These are phyloP conservation scores for Sesia apiformis DNA, from an alignment of 2,888 invertebrate genomes.

Conservation along the genomic window DNA sequence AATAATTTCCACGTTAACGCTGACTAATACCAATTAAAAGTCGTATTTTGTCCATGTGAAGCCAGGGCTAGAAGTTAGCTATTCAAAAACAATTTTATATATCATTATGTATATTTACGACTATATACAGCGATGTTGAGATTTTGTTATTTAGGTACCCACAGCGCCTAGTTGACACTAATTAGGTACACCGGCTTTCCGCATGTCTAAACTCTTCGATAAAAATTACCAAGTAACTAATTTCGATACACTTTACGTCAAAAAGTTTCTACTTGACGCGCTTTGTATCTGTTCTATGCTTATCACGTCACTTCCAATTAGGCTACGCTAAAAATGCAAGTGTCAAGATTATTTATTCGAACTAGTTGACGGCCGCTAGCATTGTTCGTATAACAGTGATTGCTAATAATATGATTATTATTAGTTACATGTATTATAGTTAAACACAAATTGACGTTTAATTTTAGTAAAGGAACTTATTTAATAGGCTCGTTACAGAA, in stretches of 20 bases:
- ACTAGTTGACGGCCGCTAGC: slow-evolving; percentile 38
- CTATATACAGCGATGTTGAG: too few species aligned
- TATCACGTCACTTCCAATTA: slow-evolving; percentile 38
- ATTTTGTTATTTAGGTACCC: too few species aligned
- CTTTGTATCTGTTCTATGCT: slow-evolving; percentile 19
- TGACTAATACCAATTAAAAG: too few species aligned
- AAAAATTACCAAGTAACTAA: slow-evolving; percentile 5
- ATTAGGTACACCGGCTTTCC: slow-evolving; percentile 6
- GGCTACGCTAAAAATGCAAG: slow-evolving; percentile 35
- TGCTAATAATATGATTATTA: slow-evolving; percentile 63
- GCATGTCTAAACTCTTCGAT: slow-evolving; percentile 7
- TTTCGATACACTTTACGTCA: slow-evolving; percentile 2
- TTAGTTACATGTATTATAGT: slow-evolving; percentile 24
- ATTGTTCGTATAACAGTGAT: slow-evolving; percentile 40
- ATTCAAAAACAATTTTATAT: too few species aligned
- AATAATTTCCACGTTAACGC: too few species aligned
- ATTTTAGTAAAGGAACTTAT: slow-evolving; percentile 15
- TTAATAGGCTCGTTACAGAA: not conserved
- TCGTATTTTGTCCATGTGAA: too few species aligned
- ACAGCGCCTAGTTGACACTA: not conserved
- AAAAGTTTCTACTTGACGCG: slow-evolving; percentile 12
- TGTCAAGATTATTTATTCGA: slow-evolving; percentile 45
- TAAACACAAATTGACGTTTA: slow-evolving; percentile 20
- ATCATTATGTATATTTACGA: too few species aligned
- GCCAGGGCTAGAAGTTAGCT: too few species aligned